Conservation (phyloP, 2,888 invertebrate genomes). For the Hydropsyche betteni region DNA sequence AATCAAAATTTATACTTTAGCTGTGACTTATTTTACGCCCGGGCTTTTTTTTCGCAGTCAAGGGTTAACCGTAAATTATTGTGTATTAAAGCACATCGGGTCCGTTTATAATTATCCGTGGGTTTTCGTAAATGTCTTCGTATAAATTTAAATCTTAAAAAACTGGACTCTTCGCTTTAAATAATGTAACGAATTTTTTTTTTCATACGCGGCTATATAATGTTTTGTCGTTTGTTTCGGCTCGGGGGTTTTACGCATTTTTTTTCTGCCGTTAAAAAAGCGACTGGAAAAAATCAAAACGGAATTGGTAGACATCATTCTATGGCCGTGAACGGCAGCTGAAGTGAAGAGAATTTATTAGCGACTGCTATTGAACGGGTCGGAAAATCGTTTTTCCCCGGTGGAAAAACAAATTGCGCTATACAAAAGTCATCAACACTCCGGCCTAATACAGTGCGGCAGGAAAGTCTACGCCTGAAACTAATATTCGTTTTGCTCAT, state of each 20-base stretch:
- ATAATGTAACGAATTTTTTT: not conserved
- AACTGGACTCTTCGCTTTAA: not conserved
- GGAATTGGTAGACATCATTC: conserved; percentile 11
- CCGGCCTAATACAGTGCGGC: conserved; percentile 16
- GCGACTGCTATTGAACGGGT: conserved; percentile 38
- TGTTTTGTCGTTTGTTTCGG: no score
- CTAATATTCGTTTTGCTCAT: no score
- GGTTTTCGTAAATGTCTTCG: conserved; percentile 23
- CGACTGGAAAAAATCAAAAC: not conserved
- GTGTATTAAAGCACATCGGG: conserved; percentile 32
- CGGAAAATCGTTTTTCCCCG: conserved; percentile 40
- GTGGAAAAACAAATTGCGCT: conserved; percentile 39
- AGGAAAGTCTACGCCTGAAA: not conserved
- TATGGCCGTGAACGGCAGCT: conserved; percentile 16
- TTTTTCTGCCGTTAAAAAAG: no score
- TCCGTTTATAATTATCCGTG: conserved; percentile 22
- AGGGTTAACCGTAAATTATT: conserved; percentile 39
- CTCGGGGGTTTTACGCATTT: no score
- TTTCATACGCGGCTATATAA: no score
- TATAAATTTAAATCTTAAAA: conserved; percentile 22
- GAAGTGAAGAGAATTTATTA: conserved; percentile 42
- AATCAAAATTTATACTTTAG: conserved; percentile 45
- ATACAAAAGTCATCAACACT: conserved; percentile 39
- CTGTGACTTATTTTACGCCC: conserved; percentile 37
- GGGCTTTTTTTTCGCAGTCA: conserved; percentile 32